Base-by-base conservation (phyloP, 1,140 invertebrate species). In the Vanessa atalanta region DNA sequence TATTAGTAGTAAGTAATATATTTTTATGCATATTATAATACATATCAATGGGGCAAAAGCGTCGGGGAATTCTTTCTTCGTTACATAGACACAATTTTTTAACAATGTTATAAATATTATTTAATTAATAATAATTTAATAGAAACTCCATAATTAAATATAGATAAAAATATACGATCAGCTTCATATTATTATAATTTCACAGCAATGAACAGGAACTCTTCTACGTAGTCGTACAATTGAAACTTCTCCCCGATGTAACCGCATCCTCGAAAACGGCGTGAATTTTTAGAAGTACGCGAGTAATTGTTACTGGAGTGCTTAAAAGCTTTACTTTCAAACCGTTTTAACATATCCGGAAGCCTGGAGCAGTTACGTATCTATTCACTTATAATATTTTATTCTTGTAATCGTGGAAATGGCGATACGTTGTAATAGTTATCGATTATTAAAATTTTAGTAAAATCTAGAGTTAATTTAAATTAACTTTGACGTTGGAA, bases 301-400 rank as follows among this genome's bases (percentile, higher is more conserved):
- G 73, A 78, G 69, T 76, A 78, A 80, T 80, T 80, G 70, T 75
- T 73, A 71, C 68, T 75, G 67, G 65, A 80, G 79, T 73, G 79
- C 65, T 80, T 80, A 76, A 80, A 80, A 80, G 79, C 79, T 80
- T 80, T 75, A 79, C 78, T 77, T 76, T 79, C 68, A 69, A 79
- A 76, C 64, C 65, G 55, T 78, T 78, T 73, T 50, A 76, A 73
- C 74, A 76, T 79, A 76, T 73, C 53, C 67, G 55, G 57, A 76
- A 65, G 67, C 51, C 47, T 26, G 51, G 26, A 72, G 50, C 55
- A 43, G 68, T 63, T 70, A 47, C 20, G 37, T 50, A 70, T 37
- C 26, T 61, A 37, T 63, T n/a, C 47, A 61, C 55, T 47, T 70
- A 61, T 70, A 50, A 63, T 57, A 63, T 61, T 70, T 61, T 63